Evolutionary conservation across 2,888 invertebrate species (phyloP).

Genomic region (Aphodius sticticus): DNA sequence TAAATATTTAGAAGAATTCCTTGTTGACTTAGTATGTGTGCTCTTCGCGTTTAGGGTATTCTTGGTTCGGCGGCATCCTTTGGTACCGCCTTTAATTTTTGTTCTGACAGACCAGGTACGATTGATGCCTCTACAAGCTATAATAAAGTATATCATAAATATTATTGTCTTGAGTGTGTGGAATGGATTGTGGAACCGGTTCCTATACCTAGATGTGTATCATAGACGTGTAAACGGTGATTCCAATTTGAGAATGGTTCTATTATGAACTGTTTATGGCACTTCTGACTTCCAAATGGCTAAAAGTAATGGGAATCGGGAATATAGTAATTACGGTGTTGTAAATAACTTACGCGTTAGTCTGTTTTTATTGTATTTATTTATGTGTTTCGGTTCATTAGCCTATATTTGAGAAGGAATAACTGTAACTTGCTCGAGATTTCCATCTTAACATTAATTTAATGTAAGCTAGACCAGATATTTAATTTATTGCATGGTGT

Average conservation of each 20-base stretch:
- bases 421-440: not conserved
- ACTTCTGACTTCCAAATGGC: not conserved
- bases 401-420: not conserved
- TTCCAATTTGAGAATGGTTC: slow-evolving; percentile 4
- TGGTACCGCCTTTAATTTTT: not conserved
- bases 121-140: not conserved
- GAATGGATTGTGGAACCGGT: not conserved
- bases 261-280: not conserved
- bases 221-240: not conserved
- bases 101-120: not conserved
- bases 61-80: not conserved
- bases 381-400: not conserved
- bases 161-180: not conserved
- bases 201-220: not conserved
- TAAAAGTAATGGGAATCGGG: not conserved
- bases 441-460: not conserved
- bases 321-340: not conserved
- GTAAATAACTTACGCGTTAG: too few relatives aligned
- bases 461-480: not conserved
- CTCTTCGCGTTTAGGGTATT: not conserved
- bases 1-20: not conserved
- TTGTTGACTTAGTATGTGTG: not conserved
- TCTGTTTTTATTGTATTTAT: not conserved
- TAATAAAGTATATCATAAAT: not conserved
- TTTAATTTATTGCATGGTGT: too few relatives aligned